Base-by-base conservation (phyloP, 2,113 vertebrate species). In the Forbesichthys papilliferus region DNA sequence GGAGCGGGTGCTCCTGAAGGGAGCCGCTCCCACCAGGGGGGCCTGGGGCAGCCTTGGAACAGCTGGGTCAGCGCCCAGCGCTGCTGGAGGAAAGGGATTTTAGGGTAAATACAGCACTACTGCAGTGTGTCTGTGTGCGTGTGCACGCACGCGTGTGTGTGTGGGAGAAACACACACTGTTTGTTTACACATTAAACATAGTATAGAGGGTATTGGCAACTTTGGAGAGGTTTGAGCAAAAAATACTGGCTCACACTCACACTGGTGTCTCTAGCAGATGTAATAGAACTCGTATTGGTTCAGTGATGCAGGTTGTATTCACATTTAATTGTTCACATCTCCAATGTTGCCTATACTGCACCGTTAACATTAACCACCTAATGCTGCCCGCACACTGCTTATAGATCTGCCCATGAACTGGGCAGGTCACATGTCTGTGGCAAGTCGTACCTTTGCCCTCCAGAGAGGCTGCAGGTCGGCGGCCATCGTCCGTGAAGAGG, bases 401-500 rank as follows among this genome's bases (percentile, higher is more conserved):
- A 14, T 42, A 64, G 20, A 13, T 64, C 34, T 9, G 36, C 14
- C 3, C 42, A n/a, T 14, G n/a, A 34, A 34, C 33, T 16, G 16
- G 16, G 16, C 16, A 16, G 16, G 0, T 16, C 16, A 16, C 20
- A 3, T 18, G 3, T 0, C 48, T 20, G 8, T 52, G 11, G 49
- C 11, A 4, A 33, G 0, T 70, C 90, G 55, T 74, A 96, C 96
- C 94, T 90, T 78, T 64, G 0, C 52, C 81, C 18, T 81, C 11
- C 1, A 92, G 81, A 14, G 87, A 53, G 0, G 90, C 27, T 27
- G 27, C 64, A 0, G 93, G 87, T 4, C 93, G 90, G 11, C 94
- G 91, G 13, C 94, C 95, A 0, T 97, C 95, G 0, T 97, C 95
- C 0, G 96, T 96, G 86, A 97, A 97, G 6, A 97, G 89, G 0